Percentiles rank a stretch among this genome's conserved stretches.
These are phyloP conservation scores for Misgurnus anguillicaudatus DNA, from an alignment of 2,113 vertebrate genomes.

Conservation along the genomic window DNA sequence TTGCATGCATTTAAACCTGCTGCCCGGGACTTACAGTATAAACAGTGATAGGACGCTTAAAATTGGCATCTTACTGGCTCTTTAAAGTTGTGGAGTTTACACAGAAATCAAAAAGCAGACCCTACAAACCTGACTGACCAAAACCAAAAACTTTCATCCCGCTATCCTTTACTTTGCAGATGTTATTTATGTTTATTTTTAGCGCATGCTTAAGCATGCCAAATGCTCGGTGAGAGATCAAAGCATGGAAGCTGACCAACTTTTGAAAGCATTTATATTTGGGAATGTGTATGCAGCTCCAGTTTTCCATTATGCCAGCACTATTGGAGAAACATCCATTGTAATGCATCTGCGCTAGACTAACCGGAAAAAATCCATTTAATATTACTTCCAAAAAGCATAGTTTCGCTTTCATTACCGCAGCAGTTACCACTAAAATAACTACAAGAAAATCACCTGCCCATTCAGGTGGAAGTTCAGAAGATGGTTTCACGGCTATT, in stretches of 20 bases:
- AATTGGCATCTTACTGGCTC: too few relatives aligned
- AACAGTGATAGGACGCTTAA: too few relatives aligned
- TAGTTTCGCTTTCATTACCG: slow-evolving; percentile 9
- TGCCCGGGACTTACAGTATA: too few relatives aligned
- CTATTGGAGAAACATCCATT: not conserved
- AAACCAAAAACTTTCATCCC: not conserved
- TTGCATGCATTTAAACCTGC: too few relatives aligned
- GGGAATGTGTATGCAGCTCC: not conserved
- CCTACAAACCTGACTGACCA: not conserved
- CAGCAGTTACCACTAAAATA: slow-evolving; percentile 19
- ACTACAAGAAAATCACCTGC: slow-evolving; percentile 29
- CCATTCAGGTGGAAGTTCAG: slow-evolving; percentile 78
- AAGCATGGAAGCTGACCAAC: slow-evolving; percentile 5
- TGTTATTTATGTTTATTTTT: not conserved
- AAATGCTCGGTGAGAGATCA: not conserved
- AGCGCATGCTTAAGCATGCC: not conserved
- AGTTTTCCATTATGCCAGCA: not conserved
- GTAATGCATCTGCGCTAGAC: not conserved
- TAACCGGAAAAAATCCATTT: slow-evolving; percentile 8
- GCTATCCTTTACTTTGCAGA: not conserved
- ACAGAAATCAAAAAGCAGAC: not conserved
- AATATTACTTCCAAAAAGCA: slow-evolving; percentile 8
- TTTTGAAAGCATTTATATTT: slow-evolving; percentile 19
- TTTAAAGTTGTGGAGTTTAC: too few relatives aligned
- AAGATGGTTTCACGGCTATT: slow-evolving; percentile 86